Conservation (phyloP, 2,888 invertebrate genomes). For the Hipparchia sbordonii region DNA sequence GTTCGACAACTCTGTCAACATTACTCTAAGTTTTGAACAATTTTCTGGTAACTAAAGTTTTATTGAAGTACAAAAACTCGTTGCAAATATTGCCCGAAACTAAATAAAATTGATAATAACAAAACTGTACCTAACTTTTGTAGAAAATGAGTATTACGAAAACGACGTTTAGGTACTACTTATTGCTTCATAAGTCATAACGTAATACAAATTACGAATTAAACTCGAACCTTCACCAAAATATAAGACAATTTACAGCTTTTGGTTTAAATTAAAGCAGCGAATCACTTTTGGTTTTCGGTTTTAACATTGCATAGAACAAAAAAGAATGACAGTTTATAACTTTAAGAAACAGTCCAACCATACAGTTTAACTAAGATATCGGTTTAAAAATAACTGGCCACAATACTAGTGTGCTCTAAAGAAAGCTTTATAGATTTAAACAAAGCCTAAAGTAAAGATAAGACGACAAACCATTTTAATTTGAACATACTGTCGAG, state of each 20-base stretch:
- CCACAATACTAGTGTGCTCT: conserved; percentile 72
- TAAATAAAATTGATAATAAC: conserved; percentile 19
- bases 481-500: conserved; percentile 51
- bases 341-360: conserved; percentile 36
- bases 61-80: conserved; percentile 53
- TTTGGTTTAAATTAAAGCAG: conserved; percentile 41
- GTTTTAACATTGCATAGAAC: conserved; percentile 30
- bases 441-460: conserved; percentile 47
- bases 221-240: conserved; percentile 40
- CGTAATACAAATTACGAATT: conserved; percentile 39
- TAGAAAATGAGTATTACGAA: conserved; percentile 63
- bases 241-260: conserved; percentile 29
- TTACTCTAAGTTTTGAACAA: conserved; percentile 75
- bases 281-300: conserved; percentile 38
- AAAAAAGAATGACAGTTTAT: conserved; percentile 30
- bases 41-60: conserved; percentile 79
- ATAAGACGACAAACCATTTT: conserved; percentile 31
- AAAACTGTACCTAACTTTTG: conserved; percentile 41
- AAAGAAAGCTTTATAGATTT: conserved; percentile 61
- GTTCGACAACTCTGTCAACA: conserved; percentile 64
- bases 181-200: conserved; percentile 23
- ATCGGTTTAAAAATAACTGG: conserved; percentile 78
- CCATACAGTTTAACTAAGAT: conserved; percentile 62
- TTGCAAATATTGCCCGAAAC: conserved; percentile 30
- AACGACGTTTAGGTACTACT: conserved; percentile 30